These are phyloP conservation scores for Ceratina japonica DNA, from an alignment of 1,140 invertebrate species.

Conservation along the genomic window DNA sequence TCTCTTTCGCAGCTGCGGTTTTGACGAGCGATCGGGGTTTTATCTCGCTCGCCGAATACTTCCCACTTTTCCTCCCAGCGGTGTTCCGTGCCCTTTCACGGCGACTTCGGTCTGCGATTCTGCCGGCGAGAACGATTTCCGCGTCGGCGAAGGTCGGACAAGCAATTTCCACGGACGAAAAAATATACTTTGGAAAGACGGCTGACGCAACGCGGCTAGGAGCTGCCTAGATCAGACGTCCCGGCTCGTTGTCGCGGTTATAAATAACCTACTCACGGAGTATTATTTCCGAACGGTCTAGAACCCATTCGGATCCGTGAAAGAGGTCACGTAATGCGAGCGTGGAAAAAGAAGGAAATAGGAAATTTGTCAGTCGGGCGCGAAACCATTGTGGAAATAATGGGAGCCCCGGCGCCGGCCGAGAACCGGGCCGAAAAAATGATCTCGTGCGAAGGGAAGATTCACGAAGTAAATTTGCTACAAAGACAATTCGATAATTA, in stretches of 20 bases:
- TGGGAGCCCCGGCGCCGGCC: not conserved
- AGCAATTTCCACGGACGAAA: slow-evolving; percentile 37
- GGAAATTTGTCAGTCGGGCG: slow-evolving; percentile 12
- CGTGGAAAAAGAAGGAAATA: slow-evolving; percentile 52
- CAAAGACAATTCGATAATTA: slow-evolving; percentile 53
- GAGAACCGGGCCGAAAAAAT: not conserved
- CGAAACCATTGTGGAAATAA: not conserved
- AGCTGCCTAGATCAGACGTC: slow-evolving; percentile 57
- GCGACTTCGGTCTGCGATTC: not conserved
- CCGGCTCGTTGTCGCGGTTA: slow-evolving; percentile 59
- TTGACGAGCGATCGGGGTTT: not conserved
- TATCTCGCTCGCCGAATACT: not conserved
- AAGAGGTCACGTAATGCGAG: slow-evolving; percentile 58
- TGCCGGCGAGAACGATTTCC: not conserved
- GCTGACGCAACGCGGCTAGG: slow-evolving; percentile 50
- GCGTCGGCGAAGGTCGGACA: slow-evolving; percentile 19
- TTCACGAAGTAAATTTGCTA: not conserved
- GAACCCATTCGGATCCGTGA: slow-evolving; percentile 55
- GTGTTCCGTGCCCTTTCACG: not conserved
- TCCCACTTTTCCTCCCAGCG: no score
- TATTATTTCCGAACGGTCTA: slow-evolving; percentile 66
- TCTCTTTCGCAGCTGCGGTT: no score
- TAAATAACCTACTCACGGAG: slow-evolving; percentile 63
- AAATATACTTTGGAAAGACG: slow-evolving; percentile 49
- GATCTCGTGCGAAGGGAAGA: not conserved